Evolutionary conservation across 2,113 vertebrate species (phyloP).

Genomic region (Saguinus midas): DNA sequence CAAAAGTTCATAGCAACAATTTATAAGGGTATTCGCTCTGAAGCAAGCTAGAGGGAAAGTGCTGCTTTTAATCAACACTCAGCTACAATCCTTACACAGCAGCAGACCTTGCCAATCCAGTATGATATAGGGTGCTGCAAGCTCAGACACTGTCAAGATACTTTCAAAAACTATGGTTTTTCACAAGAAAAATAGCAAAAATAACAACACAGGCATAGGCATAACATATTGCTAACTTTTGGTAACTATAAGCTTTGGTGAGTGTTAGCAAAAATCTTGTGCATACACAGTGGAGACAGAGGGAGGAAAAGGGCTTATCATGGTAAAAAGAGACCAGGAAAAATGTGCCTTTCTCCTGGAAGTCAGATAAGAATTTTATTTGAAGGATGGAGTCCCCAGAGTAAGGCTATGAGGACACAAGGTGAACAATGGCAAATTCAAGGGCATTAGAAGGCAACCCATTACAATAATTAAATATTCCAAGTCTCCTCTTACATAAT

Average conservation of each 20-base stretch:
- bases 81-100: slow-evolving; percentile 19
- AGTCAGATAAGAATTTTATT: slow-evolving; percentile 11
- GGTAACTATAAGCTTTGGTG: background rate
- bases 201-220: background rate
- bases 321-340: background rate
- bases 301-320: background rate
- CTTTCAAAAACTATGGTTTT: background rate
- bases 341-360: background rate
- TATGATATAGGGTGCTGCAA: background rate
- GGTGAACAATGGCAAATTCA: background rate
- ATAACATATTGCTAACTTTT: background rate
- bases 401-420: background rate
- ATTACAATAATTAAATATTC: background rate
- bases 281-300: background rate
- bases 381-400: background rate
- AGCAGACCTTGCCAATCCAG: background rate
- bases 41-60: slow-evolving; percentile 73
- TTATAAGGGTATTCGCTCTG: slow-evolving; percentile 72
- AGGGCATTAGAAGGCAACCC: background rate
- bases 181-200: background rate
- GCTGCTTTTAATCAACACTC: slow-evolving; percentile 78
- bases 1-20: slow-evolving; percentile 85
- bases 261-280: background rate
- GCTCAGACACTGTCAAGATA: background rate
- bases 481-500: background rate